Conservation (phyloP, 2,797 vertebrate genomes). For the Sarcophilus harrisii region DNA sequence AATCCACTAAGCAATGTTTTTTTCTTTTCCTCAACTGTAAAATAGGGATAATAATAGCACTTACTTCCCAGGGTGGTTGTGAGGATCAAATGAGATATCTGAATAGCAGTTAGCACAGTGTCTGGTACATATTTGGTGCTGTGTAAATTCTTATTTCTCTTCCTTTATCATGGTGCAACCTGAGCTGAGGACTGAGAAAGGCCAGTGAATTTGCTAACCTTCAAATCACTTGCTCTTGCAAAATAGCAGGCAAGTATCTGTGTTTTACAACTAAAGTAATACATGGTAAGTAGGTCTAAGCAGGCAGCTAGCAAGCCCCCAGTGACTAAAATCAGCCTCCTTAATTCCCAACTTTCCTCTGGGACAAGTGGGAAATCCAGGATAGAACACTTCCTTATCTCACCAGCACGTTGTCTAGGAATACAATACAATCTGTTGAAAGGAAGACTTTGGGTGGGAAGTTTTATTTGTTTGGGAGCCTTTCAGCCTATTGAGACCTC, state of each 20-base stretch:
- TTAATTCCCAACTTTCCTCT: background rate
- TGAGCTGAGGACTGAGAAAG: background rate
- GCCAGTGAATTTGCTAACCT: background rate
- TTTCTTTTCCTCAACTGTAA: background rate
- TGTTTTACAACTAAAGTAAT: background rate
- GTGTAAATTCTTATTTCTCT: background rate
- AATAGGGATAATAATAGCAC: background rate
- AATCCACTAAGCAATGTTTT: background rate
- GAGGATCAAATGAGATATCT: background rate
- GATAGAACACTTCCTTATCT: conserved; percentile 59
- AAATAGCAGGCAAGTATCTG: background rate
- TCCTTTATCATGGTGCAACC: background rate
- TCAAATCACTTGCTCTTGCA: background rate
- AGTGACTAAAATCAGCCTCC: background rate
- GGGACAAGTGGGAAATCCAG: background rate
- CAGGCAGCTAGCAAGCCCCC: background rate
- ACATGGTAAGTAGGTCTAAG: background rate
- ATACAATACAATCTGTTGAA: conserved; percentile 51
- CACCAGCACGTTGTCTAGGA: conserved; percentile 58
- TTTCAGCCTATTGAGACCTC: conserved; percentile 70
- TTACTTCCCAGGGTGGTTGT: background rate
- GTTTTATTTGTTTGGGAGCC: conserved; percentile 72
- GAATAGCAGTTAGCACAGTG: background rate
- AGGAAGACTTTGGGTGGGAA: conserved; percentile 65
- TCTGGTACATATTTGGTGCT: background rate